Percentiles rank a stretch among this genome's conserved stretches.
Evolutionary conservation across 2,113 vertebrate species (phyloP).

Genomic region (Oncorhynchus nerka): DNA sequence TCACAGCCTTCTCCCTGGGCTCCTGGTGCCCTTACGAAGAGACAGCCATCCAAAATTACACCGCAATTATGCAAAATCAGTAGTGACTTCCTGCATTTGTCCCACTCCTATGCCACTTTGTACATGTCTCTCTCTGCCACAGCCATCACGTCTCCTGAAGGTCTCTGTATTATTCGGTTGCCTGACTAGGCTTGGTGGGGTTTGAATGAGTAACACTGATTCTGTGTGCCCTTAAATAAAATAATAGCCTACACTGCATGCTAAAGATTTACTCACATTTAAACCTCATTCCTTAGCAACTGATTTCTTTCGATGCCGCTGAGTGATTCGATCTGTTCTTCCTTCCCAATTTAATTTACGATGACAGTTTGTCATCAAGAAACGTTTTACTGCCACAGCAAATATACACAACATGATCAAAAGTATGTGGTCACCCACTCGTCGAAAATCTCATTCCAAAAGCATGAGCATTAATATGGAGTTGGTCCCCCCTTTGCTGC

Average conservation of each 20-base stretch:
- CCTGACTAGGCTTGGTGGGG: neutral
- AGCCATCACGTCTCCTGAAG: neutral
- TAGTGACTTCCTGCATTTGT: constrained; percentile 25
- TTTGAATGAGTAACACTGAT: neutral
- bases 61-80: constrained; percentile 17
- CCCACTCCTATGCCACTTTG: constrained; percentile 1
- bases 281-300: neutral
- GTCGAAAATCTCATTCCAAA: too few relatives aligned
- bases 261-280: constrained; percentile 11
- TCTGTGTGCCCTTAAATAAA: constrained; percentile 12
- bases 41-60: constrained; percentile 17
- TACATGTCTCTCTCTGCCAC: constrained; percentile 1
- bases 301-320: too few relatives aligned
- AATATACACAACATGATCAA: neutral
- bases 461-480: too few relatives aligned
- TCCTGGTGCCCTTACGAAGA: neutral
- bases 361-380: too few relatives aligned
- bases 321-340: too few relatives aligned
- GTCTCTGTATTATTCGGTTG: neutral
- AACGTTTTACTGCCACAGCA: neutral
- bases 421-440: too few relatives aligned
- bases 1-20: constrained; percentile 4
- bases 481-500: too few relatives aligned
- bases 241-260: neutral
- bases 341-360: too few relatives aligned